Evolutionary conservation across 2,113 vertebrate genomes (phyloP), one percentile per base, ranked within the genome.

Genomic region (Brachyistius frenatus): DNA sequence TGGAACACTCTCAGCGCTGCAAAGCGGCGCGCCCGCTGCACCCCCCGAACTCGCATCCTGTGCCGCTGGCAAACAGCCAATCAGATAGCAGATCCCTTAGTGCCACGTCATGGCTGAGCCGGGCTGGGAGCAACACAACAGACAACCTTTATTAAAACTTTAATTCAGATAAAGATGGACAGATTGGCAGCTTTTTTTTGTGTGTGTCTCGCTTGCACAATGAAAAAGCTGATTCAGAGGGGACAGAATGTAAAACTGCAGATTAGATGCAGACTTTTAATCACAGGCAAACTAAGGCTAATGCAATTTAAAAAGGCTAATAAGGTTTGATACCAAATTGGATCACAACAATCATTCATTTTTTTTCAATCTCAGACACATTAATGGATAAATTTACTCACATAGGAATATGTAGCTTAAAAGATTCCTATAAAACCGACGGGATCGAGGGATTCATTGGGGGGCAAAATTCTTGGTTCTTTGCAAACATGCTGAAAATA

Each of bases 21-120:
- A 66, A 44, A 68, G 73, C 14, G 14, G 10, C 62, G 32, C 30
- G 23, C 61, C 61, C n/a, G 1, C 0, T 23, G 15, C 14, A 52
- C 64, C 33, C 0, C 52, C 47, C 49, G 0, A 15, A 39, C 35
- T 11, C 37, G 75, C 9, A 8, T 46, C 54, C 49, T 31, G 70
- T 31, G 60, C 71, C 5, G 0, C 56, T 90, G 85, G 77, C 81
- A 70, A 64, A 36, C 44, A 30, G 80, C 85, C 88, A 86, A 69
- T 87, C 78, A 77, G 82, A 83, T 47, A 39, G 57, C 63, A 39
- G 46, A 65, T 69, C 78, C 75, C 66, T 46, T 3, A 33, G 53
- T 10, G 52, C 50, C 32, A 8, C 14, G 31, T 77, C 77, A 64
- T 15, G 9, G 53, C 70, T 39, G 83, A 80, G 58, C 15, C 60